Evolutionary conservation across 2,888 invertebrate genomes (phyloP).

Genomic region (Lottia scabra): DNA sequence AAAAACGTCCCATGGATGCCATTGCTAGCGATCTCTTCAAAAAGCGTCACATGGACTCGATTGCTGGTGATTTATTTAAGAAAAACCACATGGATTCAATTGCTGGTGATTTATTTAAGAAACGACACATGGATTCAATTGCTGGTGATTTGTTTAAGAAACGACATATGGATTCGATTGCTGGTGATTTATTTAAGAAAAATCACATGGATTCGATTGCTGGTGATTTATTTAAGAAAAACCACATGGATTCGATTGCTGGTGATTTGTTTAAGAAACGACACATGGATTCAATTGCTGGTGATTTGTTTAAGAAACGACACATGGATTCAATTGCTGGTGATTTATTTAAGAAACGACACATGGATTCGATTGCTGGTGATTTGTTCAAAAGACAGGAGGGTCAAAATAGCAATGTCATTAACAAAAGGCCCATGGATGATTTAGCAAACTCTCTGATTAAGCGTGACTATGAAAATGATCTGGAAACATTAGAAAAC

Average conservation of each 20-base stretch:
- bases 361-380: slow-evolving; percentile 16
- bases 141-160: slow-evolving; percentile 1
- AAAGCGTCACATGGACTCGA: slow-evolving; percentile 2
- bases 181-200: slow-evolving; percentile 9
- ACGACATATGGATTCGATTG: neutral
- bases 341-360: neutral
- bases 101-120: slow-evolving; percentile 11
- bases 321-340: slow-evolving; percentile 7
- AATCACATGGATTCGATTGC: slow-evolving; percentile 14
- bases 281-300: slow-evolving; percentile 4
- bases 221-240: slow-evolving; percentile 15
- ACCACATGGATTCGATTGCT: slow-evolving; percentile 14
- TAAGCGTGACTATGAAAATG: neutral
- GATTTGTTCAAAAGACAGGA: slow-evolving; percentile 13
- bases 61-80: slow-evolving; percentile 7
- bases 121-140: neutral
- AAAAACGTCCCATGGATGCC: slow-evolving; percentile 8
- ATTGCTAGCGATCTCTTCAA: slow-evolving; percentile 13
- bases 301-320: neutral
- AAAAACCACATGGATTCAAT: slow-evolving; percentile 6
- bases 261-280: slow-evolving; percentile 13
- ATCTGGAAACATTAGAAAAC: too few relatives aligned
- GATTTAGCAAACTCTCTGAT: neutral
- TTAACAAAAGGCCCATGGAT: neutral
- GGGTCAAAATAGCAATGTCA: too few relatives aligned